Conservation (phyloP, 1,140 invertebrate genomes). For the Caenorhabditis latens region DNA sequence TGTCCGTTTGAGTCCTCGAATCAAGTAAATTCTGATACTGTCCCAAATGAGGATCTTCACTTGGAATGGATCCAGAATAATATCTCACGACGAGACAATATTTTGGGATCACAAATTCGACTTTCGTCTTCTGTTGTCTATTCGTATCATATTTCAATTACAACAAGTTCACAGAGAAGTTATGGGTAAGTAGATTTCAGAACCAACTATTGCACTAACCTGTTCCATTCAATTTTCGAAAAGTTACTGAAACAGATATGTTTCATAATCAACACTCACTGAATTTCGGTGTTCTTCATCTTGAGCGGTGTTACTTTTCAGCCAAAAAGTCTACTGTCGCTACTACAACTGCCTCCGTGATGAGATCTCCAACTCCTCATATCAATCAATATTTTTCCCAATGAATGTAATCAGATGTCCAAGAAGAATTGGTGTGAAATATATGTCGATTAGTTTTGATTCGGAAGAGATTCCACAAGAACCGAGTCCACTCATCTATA, state of each 20-base stretch:
- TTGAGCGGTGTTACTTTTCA: no score
- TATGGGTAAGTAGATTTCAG: neutral
- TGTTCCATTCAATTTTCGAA: no score
- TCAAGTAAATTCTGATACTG: neutral
- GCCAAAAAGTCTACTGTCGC: neutral
- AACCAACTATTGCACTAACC: no score
- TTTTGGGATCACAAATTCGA: neutral
- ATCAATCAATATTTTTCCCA: neutral
- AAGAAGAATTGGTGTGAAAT: neutral
- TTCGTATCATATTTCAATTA: constrained; percentile 11
- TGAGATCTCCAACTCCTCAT: neutral
- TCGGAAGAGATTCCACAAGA: neutral
- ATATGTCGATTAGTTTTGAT: neutral
- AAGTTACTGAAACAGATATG: no score
- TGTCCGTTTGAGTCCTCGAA: neutral
- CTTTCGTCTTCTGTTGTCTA: neutral
- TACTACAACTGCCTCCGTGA: constrained; percentile 1
- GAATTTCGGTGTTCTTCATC: no score
- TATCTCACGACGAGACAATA: neutral
- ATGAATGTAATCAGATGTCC: constrained; percentile 15
- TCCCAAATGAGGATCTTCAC: neutral
- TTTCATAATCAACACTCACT: no score
- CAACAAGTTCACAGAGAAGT: neutral
- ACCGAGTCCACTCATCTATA: neutral
- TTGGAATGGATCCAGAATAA: neutral